A percentile compares a stretch with the other conserved stretches of the same genome.
Evolutionary conservation across 2,888 invertebrate species (phyloP).

Genomic region (Coleophora deauratella): DNA sequence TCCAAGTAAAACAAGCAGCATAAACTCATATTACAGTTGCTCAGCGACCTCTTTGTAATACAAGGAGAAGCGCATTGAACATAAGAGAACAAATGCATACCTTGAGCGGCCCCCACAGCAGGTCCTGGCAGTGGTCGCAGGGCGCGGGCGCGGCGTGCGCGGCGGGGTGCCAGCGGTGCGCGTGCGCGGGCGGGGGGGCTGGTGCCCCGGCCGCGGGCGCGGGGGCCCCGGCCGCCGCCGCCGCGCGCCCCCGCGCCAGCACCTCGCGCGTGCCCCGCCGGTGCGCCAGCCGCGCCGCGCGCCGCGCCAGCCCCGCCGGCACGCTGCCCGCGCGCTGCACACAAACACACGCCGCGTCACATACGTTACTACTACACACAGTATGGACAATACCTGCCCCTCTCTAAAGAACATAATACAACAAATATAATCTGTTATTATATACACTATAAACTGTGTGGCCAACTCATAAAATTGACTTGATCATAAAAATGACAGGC

Average conservation of each 20-base stretch:
- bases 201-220: conserved; percentile 91
- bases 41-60: too few relatives aligned
- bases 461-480: too few relatives aligned
- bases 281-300: conserved; percentile 88
- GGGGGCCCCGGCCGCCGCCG: conserved; percentile 87
- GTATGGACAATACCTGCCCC: too few relatives aligned
- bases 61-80: too few relatives aligned
- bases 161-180: conserved; percentile 79
- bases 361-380: too few relatives aligned
- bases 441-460: too few relatives aligned
- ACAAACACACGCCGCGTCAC: neutral
- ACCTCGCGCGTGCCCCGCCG: conserved; percentile 93
- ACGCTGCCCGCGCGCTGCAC: conserved; percentile 87
- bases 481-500: too few relatives aligned
- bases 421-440: too few relatives aligned
- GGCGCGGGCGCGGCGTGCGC: conserved; percentile 81
- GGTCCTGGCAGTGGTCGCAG: conserved; percentile 91
- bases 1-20: too few relatives aligned
- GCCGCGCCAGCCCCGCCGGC: conserved; percentile 88
- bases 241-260: conserved; percentile 88
- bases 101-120: conserved; percentile 94
- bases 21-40: too few relatives aligned
- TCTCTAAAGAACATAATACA: too few relatives aligned
- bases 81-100: too few relatives aligned
- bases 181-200: conserved; percentile 85